Evolutionary conservation across 2,113 vertebrate genomes (phyloP), one percentile per base, ranked within the genome.

Genomic region (Corythornis vintsioides): DNA sequence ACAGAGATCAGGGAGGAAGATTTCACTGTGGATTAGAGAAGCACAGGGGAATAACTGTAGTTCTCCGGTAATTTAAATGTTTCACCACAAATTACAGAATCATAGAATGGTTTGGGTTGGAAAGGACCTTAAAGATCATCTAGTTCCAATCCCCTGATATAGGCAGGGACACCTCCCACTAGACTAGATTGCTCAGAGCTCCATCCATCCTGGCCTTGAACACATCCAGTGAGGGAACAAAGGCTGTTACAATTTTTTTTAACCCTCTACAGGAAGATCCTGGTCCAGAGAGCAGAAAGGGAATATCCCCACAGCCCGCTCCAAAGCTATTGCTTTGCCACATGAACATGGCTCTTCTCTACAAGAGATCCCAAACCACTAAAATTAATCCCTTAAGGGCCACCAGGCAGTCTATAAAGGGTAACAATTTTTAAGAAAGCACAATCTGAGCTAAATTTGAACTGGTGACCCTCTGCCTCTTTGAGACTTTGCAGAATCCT

Each of bases 311-410:
- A 19, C 50, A 33, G 45, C 31, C 29, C 11, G 2, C 38, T 21
- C 50, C 38, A 43, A 25, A 52, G 73, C 50, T 61, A 11, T 1
- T 1, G 3, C 45, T 86, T 65, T 47, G 55, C 24, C 48, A 8
- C 18, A 45, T n/a, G 76, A 24, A 18, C 5, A 5, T 2, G 24
- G 24, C 26, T 29, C 0, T 31, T 81, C 8, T 21, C 65, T 21
- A 3, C 47, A 48, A 57, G 65, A 45, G 22, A 53, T 47, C 53
- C 59, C 31, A n/a, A 24, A 28, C 28, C 13, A 59, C n/a, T 24
- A 47, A 71, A 70, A 55, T 33, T 35, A 15, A 33, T 20, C 69
- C 66, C 47, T 50, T 48, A 24, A 0, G 6, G 33, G 35, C 73
- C 38, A 83, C 18, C 50, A 26, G 31, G 26, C 43, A 66, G 70